Evolutionary conservation across 2,113 vertebrate species (phyloP), one percentile per base, ranked within the genome.

Genomic region (Amazona guildingii): DNA sequence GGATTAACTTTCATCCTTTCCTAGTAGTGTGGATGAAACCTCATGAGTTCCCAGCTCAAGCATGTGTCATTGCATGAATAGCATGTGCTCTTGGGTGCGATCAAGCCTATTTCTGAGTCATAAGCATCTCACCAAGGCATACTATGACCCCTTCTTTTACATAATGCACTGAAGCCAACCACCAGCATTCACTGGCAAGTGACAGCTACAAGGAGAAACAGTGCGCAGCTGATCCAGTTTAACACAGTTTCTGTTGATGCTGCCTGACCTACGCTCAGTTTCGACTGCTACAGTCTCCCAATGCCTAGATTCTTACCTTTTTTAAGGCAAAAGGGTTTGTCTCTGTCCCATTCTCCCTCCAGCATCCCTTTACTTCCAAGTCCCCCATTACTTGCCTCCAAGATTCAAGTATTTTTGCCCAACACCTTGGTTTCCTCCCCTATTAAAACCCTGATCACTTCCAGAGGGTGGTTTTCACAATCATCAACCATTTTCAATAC

Each of bases 351-450:
- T 20, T 90, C 43, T 29, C 75, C 18, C 52, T 51, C 19, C 25
- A 67, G 44, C 8, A 16, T 72, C 48, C 25, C 31, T 72, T 55
- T 62, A 11, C 21, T 25, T 48, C 27, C 44, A 85, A 33, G 3
- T 5, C 6, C 15, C 43, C 14, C 57, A 46, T 20, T 8, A 35
- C 19, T 20, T 5, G 4, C 17, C 11, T 80, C 37, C 17, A 63
- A 62, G 7, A 61, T 78, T 8, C 76, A 39, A 55, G 4, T 28
- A 46, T 20, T 74, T 79, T 63, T 28, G 7, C 10, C 57, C 1
- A 2, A n/a, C 12, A 23, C 8, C 8, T 21, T 66, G 8, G 4
- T 1, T 33, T 62, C 55, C 17, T 15, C 3, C 16, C 25, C 7
- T 15, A 6, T n/a, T 54, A 66, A 64, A 76, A 57, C 16, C 17